Evolutionary conservation across 2,888 invertebrate species (phyloP), one percentile per base, ranked within the genome.

Genomic region (Hirtodrosophila trivittata): DNA sequence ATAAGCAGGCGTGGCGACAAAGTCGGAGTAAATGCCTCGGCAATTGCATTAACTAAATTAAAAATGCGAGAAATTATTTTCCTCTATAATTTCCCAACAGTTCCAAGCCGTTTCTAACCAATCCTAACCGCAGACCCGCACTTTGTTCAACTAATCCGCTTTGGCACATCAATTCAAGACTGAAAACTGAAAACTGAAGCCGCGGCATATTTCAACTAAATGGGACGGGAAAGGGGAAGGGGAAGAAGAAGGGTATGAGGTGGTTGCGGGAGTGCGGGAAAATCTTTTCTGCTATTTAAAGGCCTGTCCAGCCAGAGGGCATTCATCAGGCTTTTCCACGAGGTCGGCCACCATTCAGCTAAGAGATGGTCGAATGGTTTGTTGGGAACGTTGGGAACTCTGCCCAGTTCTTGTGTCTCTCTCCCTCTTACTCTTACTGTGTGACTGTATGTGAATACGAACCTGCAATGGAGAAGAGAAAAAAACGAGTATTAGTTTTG

Each of bases 11-110:
- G 26, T 9, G 18, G 25, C 32, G 35, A 30, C 26, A 49, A 30
- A 35, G 33, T 26, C 32, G 57, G 42, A 62, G 38, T 45, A 51
- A 75, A 56, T 68, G 49, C 47, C 33, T 21, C 33, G 41, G 43
- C 51, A 59, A 78, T 59, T 78, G 69, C 85, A 82, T 85, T 82
- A 67, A 66, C 59, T 65, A 74, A 78, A 82, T 85, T 73, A 78
- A 74, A 62, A 68, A 39, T 71, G 64, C 55, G 60, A 30, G 30
- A 69, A 60, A 63, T 67, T 57, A 70, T 64, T 28, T 9, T 28
- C 30, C 13, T 16, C 43, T 21, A 30, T 49, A 26, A 13, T 42
- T 10, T 26, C 42, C 42, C 13, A 25, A 10, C 42, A 10, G 3
- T 21, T 21, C 18, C 18, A 68, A 59, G 46, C 55, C 58, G 41